Percentiles rank a stretch among this genome's conserved stretches.
Conservation (phyloP, 2,888 invertebrate species). For the Xanthostigma xanthostigma region DNA sequence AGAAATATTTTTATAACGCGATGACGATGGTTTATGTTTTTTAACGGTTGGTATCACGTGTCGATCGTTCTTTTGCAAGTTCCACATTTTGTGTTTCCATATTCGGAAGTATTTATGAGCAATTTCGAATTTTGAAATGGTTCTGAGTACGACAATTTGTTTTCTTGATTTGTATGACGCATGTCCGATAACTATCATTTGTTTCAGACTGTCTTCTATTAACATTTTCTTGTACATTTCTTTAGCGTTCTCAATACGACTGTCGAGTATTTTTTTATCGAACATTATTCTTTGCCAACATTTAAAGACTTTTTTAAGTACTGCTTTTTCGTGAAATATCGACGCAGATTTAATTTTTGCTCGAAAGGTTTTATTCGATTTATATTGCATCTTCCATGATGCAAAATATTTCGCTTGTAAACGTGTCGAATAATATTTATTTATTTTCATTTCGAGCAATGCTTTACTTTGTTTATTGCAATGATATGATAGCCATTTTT, state of each 20-base stretch:
- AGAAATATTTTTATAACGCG: neutral
- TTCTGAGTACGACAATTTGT: constrained; percentile 8
- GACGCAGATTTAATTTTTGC: constrained; percentile 11
- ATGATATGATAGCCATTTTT: no score
- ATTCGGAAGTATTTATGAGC: constrained; percentile 18
- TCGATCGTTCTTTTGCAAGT: constrained; percentile 4
- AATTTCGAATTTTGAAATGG: constrained; percentile 14
- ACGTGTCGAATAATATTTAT: no score
- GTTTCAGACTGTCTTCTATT: constrained; percentile 14
- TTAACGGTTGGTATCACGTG: neutral
- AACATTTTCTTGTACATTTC: constrained; percentile 14
- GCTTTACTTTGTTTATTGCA: no score
- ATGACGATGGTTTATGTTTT: neutral
- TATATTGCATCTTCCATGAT: constrained; percentile 6
- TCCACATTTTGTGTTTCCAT: constrained; percentile 18
- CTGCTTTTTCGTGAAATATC: constrained; percentile 10
- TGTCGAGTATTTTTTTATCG: constrained; percentile 10
- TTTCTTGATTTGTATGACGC: constrained; percentile 13
- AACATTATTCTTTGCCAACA: constrained; percentile 9
- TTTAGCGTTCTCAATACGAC: constrained; percentile 15
- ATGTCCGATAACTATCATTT: constrained; percentile 16
- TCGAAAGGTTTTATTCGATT: constrained; percentile 5
- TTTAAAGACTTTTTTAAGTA: constrained; percentile 11
- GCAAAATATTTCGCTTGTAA: no score
- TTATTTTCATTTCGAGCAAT: no score